Conservation (phyloP, 2,113 vertebrate species). For the Epinephelus lanceolatus region DNA sequence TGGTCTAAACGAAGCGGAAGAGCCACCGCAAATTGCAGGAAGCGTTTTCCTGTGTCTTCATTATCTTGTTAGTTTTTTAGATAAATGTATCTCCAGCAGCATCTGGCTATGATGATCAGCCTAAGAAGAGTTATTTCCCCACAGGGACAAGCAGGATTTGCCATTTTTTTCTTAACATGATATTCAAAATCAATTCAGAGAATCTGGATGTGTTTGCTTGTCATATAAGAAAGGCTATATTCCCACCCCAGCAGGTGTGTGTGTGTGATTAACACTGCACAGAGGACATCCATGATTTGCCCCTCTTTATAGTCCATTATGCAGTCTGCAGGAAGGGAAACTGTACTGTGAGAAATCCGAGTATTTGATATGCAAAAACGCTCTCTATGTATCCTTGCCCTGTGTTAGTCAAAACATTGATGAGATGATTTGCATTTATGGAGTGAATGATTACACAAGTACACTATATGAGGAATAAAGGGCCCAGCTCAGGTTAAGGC, state of each 20-base stretch:
- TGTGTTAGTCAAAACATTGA: constrained; percentile 75
- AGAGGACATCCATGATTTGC: constrained; percentile 35
- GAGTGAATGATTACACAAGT: constrained; percentile 81
- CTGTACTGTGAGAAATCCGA: constrained; percentile 53
- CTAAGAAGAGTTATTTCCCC: constrained; percentile 7
- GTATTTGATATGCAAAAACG: constrained; percentile 58
- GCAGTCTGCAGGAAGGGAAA: constrained; percentile 20
- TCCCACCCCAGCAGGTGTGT: constrained; percentile 23
- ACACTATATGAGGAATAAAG: constrained; percentile 81
- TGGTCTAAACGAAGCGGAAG: constrained; percentile 68
- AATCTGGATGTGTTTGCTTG: constrained; percentile 11
- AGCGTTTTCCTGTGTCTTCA: constrained; percentile 66
- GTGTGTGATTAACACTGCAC: constrained; percentile 25
- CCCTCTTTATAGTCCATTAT: constrained; percentile 26
- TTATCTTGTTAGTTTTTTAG: constrained; percentile 70
- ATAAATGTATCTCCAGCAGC: constrained; percentile 63
- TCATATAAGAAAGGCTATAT: neutral
- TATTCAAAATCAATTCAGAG: neutral
- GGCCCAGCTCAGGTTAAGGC: constrained; percentile 80
- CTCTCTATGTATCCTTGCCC: constrained; percentile 54
- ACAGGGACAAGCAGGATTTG: constrained; percentile 10
- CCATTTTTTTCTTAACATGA: constrained; percentile 33
- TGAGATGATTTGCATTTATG: constrained; percentile 82
- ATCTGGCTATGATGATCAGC: constrained; percentile 36
- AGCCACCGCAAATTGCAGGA: constrained; percentile 72